Percentiles rank a stretch among this genome's conserved stretches.
phyloP scores from a whole-genome alignment of 2,888 invertebrate genomes.

The Sphaerophoria rueppellii region DNA sequence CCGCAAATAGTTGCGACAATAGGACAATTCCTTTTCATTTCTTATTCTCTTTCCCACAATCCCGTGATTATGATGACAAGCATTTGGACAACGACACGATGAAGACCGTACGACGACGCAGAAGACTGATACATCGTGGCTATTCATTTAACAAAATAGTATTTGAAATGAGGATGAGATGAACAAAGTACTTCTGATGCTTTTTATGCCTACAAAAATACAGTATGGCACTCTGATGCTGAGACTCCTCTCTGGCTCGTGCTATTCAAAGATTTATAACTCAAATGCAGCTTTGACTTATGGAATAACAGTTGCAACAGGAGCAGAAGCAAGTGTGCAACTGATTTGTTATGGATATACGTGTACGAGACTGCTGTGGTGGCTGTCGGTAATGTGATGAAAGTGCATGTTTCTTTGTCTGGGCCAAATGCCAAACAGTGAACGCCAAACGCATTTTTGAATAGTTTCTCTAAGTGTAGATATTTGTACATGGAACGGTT shows the following conservation, averaged over 20 bases:
- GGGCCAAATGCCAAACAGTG: slow-evolving; percentile 4
- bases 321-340: slow-evolving; percentile 49
- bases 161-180: slow-evolving; percentile 12
- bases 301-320: slow-evolving; percentile 46
- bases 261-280: slow-evolving; percentile 35
- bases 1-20: slow-evolving; percentile 71
- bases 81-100: neutral
- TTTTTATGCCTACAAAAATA: too few species aligned
- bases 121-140: slow-evolving; percentile 14
- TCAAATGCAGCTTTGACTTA: slow-evolving; percentile 62
- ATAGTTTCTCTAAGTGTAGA: slow-evolving; percentile 66
- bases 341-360: neutral
- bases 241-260: neutral
- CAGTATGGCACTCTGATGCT: slow-evolving; percentile 13
- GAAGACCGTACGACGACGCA: slow-evolving; percentile 8
- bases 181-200: slow-evolving; percentile 5
- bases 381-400: slow-evolving; percentile 39
- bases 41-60: slow-evolving; percentile 31
- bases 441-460: slow-evolving; percentile 53
- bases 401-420: slow-evolving; percentile 54
- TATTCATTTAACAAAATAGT: neutral
- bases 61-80: slow-evolving; percentile 44
- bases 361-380: neutral
- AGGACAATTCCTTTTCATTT: slow-evolving; percentile 67
- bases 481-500: slow-evolving; percentile 15